Percentiles rank a stretch among this genome's conserved stretches.
phyloP scores from a whole-genome alignment of 2,797 vertebrate species.

The Crypturellus tataupa region DNA sequence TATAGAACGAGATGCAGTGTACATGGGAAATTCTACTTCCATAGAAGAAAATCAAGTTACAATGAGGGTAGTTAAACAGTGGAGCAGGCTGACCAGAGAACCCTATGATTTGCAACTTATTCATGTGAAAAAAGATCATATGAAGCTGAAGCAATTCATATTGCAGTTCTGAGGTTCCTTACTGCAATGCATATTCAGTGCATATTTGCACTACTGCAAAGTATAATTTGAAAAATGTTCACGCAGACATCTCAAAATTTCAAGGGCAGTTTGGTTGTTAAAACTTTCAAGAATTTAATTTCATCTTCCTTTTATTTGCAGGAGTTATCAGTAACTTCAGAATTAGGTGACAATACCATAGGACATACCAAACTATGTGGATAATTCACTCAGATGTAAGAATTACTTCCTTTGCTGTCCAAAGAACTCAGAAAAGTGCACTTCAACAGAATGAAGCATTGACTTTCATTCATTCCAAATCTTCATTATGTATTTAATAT shows the following conservation, averaged over 20 bases:
- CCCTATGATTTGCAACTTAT: background rate
- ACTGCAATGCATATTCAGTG: background rate
- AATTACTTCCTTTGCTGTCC: background rate
- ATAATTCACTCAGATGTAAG: background rate
- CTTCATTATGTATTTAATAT: background rate
- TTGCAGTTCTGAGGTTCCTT: background rate
- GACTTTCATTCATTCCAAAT: background rate
- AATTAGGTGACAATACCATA: background rate
- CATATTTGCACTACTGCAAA: background rate
- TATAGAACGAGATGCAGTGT: background rate
- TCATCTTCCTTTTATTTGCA: background rate
- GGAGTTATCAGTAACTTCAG: background rate
- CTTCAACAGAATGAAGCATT: background rate
- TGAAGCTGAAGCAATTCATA: background rate
- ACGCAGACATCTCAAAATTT: background rate
- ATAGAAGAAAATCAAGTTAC: background rate
- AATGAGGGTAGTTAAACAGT: rapidly evolving
- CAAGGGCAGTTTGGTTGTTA: background rate
- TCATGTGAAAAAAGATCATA: background rate
- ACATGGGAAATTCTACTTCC: background rate
- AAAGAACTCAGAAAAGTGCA: background rate
- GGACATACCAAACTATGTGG: background rate
- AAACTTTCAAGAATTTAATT: background rate
- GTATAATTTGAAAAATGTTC: background rate
- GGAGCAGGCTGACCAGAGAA: background rate